These are phyloP conservation scores for Onychostruthus taczanowskii DNA, from an alignment of 2,113 vertebrate genomes.

Conservation along the genomic window DNA sequence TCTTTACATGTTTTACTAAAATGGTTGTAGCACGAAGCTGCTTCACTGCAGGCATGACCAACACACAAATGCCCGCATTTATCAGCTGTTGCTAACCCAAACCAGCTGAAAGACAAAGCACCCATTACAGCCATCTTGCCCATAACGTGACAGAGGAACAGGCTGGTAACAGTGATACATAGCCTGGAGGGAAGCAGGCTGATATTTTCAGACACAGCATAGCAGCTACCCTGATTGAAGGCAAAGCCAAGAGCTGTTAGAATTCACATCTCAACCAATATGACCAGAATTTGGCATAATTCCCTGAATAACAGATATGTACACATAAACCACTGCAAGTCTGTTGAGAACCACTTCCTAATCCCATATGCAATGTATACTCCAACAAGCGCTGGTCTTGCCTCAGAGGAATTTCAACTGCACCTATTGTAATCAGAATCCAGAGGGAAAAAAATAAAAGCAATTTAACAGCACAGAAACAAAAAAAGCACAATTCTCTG, in stretches of 20 bases:
- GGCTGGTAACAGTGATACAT: neutral
- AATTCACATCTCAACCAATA: neutral
- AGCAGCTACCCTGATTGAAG: neutral
- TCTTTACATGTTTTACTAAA: neutral
- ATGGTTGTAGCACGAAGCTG: neutral
- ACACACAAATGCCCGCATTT: neutral
- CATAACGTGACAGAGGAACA: neutral
- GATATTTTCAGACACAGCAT: neutral
- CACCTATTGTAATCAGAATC: neutral
- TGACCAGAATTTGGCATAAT: neutral
- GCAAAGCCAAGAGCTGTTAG: neutral
- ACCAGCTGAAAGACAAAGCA: neutral
- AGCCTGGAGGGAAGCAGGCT: neutral
- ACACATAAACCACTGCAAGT: neutral
- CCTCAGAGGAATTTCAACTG: neutral
- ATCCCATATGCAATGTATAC: neutral
- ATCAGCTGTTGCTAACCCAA: neutral
- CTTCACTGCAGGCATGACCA: neutral
- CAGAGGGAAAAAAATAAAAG: neutral
- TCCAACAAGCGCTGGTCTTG: neutral
- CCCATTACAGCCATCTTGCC: neutral
- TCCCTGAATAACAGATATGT: neutral
- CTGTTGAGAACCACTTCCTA: neutral
- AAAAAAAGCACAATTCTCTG: neutral
- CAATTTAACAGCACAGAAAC: neutral